Percentiles rank a stretch among this genome's conserved stretches.
Evolutionary conservation across 2,113 vertebrate species (phyloP).

Genomic region (Thalassarche chlororhynchos): DNA sequence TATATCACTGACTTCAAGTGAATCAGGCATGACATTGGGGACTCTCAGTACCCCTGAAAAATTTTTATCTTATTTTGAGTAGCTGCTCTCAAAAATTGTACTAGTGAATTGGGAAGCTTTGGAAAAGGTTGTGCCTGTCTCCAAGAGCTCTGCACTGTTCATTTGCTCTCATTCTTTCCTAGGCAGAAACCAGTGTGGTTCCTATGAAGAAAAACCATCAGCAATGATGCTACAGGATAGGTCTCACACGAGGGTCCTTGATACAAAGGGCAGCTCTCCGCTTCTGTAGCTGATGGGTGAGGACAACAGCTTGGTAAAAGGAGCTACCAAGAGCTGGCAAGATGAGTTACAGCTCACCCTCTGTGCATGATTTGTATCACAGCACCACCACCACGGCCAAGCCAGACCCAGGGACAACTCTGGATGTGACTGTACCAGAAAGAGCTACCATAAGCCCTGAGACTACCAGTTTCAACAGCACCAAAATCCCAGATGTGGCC

Average conservation of each 20-base stretch:
- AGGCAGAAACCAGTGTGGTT: not conserved
- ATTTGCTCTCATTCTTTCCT: not conserved
- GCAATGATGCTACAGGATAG: not conserved
- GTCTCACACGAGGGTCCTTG: not conserved
- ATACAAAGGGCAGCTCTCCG: not conserved
- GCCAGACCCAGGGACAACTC: slow-evolving; percentile 42
- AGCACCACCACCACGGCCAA: slow-evolving; percentile 1
- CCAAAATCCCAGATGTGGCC: slow-evolving; percentile 78
- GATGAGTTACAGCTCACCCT: slow-evolving; percentile 72
- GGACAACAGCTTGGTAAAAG: not conserved
- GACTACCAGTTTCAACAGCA: slow-evolving; percentile 87
- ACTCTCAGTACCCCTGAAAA: not conserved
- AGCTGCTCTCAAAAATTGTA: not conserved
- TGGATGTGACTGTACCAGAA: slow-evolving; percentile 64
- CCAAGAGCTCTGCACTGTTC: not conserved
- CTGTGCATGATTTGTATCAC: slow-evolving; percentile 49
- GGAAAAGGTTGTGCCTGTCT: not conserved
- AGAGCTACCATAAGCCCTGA: slow-evolving; percentile 81
- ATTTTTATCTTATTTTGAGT: not conserved
- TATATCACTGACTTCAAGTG: not conserved
- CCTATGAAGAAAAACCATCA: not conserved
- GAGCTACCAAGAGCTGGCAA: not conserved
- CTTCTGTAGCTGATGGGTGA: slow-evolving; percentile 13
- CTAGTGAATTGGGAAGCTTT: not conserved
- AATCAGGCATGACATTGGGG: not conserved